A percentile compares a stretch with the other conserved stretches of the same genome.
Evolutionary conservation across 2,797 vertebrate genomes (phyloP).

Genomic region (Acrocephalus scirpaceus): DNA sequence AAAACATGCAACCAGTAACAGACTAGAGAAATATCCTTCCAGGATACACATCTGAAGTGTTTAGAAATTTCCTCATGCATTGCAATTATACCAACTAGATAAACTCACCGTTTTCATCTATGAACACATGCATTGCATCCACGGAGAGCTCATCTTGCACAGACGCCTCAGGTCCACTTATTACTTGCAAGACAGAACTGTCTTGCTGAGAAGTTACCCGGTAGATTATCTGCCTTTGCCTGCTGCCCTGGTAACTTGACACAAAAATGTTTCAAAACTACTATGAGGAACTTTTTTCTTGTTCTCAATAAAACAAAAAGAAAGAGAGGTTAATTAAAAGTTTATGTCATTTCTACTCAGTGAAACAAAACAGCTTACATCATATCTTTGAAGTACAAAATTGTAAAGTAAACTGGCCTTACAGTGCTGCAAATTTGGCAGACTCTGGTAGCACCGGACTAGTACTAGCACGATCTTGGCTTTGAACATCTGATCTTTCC

Average conservation of each 20-base stretch:
- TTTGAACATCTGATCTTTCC: conserved; percentile 70
- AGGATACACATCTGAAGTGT: background rate
- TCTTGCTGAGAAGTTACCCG: conserved; percentile 92
- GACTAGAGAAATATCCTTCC: background rate
- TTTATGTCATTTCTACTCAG: conserved; percentile 56
- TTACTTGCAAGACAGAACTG: conserved; percentile 95
- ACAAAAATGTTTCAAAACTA: conserved; percentile 67
- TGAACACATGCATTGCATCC: conserved; percentile 81
- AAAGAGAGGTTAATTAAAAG: conserved; percentile 66
- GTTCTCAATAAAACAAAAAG: conserved; percentile 68
- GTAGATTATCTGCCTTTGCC: conserved; percentile 81
- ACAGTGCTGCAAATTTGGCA: conserved; percentile 75
- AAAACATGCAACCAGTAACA: background rate
- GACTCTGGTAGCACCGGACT: conserved; percentile 69
- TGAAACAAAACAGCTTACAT: conserved; percentile 59
- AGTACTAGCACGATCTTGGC: conserved; percentile 65
- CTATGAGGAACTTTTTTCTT: conserved; percentile 39
- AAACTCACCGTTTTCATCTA: conserved; percentile 78
- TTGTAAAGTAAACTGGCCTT: conserved; percentile 66
- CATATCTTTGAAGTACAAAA: conserved; percentile 61
- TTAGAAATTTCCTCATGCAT: background rate
- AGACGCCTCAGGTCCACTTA: conserved; percentile 93
- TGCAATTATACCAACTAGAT: background rate
- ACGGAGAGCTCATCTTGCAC: conserved; percentile 76
- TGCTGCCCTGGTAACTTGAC: conserved; percentile 79